Percentiles rank a stretch among this genome's conserved stretches.
phyloP scores from a whole-genome alignment of 1,140 invertebrate species.

The Hycleus phaleratus region DNA sequence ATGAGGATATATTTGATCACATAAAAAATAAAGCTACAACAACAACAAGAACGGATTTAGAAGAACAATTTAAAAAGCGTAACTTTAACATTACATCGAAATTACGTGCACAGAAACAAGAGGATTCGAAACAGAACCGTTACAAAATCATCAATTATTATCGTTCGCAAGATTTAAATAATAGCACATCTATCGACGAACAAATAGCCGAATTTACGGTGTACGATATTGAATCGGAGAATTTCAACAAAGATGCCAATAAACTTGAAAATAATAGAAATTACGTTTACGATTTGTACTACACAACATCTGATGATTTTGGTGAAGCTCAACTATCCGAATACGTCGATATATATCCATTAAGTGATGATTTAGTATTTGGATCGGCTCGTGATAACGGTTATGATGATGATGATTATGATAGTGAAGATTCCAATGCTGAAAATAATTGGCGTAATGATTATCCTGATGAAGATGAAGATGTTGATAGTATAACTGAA shows the following conservation, averaged over 20 bases:
- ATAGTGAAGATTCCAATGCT: constrained; percentile 50
- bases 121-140: constrained; percentile 40
- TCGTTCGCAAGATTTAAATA: constrained; percentile 20
- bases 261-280: constrained; percentile 28
- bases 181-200: constrained; percentile 4
- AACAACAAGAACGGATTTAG: constrained; percentile 25
- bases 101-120: constrained; percentile 41
- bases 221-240: constrained; percentile 40
- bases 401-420: constrained; percentile 31
- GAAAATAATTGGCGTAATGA: constrained; percentile 52
- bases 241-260: constrained; percentile 29
- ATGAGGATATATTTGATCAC: constrained; percentile 40
- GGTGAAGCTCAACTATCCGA: constrained; percentile 46
- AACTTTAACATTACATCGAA: constrained; percentile 43
- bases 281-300: constrained; percentile 51
- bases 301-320: constrained; percentile 45
- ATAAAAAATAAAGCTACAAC: constrained; percentile 31
- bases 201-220: constrained; percentile 27
- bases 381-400: constrained; percentile 42
- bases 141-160: constrained; percentile 46
- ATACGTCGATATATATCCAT: constrained; percentile 39
- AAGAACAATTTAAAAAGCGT: constrained; percentile 40
- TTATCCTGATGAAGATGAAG: constrained; percentile 47
- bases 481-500: constrained; percentile 46
- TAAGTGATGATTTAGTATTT: constrained; percentile 45